phyloP scores from a whole-genome alignment of 2,888 invertebrate species.

The Leptopilina myrica region DNA sequence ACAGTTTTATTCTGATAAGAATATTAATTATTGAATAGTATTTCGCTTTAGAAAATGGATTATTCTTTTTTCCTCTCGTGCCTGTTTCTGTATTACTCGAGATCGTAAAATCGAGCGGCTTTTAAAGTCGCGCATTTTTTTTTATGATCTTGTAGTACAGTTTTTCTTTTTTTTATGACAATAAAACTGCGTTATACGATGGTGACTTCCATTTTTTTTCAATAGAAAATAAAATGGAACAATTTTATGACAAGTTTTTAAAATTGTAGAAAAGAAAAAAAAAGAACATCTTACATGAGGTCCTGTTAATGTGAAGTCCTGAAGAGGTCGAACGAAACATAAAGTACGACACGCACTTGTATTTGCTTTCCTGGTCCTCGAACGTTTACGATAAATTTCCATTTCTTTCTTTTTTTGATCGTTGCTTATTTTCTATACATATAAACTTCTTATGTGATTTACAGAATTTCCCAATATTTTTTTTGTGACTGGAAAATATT shows the following conservation, averaged over 20 bases:
- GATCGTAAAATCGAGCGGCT: conserved; percentile 39
- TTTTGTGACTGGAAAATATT: background rate
- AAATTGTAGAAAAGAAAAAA: background rate
- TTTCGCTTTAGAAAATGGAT: background rate
- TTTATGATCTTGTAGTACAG: conserved; percentile 20
- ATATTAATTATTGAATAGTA: background rate
- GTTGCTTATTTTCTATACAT: conserved; percentile 2
- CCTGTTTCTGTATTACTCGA: conserved; percentile 1
- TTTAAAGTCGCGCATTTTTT: conserved; percentile 37
- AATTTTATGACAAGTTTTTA: conserved; percentile 31
- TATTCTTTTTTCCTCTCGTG: background rate
- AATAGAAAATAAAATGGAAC: conserved; percentile 28
- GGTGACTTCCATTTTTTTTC: conserved; percentile 23
- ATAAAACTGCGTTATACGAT: conserved; percentile 27
- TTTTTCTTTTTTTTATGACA: conserved; percentile 30
- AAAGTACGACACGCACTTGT: conserved; percentile 48
- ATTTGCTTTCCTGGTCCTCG: conserved; percentile 51
- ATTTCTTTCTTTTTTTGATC: conserved; percentile 10
- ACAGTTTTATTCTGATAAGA: conserved; percentile 21
- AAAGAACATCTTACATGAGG: background rate
- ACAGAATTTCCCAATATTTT: conserved; percentile 25
- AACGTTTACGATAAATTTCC: conserved; percentile 10
- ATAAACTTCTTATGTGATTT: background rate
- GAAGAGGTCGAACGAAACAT: conserved; percentile 49
- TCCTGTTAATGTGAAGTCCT: conserved; percentile 27